Conservation (phyloP, 2,113 vertebrate species). For the Suncus etruscus region DNA sequence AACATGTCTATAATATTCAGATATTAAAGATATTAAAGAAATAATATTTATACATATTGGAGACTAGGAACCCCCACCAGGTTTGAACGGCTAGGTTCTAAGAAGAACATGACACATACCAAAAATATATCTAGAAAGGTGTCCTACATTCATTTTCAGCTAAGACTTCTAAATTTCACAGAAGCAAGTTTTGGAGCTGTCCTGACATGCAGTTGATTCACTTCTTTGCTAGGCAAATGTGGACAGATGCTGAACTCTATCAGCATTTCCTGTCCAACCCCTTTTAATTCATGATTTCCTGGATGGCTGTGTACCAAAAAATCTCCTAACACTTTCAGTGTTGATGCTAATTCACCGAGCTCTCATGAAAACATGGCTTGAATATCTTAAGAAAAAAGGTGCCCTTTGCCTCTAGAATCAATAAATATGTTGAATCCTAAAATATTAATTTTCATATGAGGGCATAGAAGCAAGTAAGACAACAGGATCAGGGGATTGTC, state of each 20-base stretch:
- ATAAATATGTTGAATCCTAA: neutral
- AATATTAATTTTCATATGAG: neutral
- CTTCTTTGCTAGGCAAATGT: neutral
- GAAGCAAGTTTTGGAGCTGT: neutral
- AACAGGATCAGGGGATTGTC: neutral
- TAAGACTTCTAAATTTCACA: conserved; percentile 59
- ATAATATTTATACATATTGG: neutral
- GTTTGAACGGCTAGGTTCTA: neutral
- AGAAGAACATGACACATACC: neutral
- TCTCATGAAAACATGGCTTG: neutral
- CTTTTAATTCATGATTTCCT: conserved; percentile 49
- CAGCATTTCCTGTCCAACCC: neutral
- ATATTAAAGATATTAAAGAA: conserved; percentile 32
- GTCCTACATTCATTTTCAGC: conserved; percentile 34
- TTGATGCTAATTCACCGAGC: neutral
- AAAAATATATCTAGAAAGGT: conserved; percentile 50
- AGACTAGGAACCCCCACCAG: neutral
- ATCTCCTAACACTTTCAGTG: neutral
- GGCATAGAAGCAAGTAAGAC: neutral
- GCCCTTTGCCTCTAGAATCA: conserved; percentile 26
- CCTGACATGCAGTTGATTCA: conserved; percentile 28
- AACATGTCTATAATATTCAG: neutral
- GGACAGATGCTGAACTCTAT: neutral
- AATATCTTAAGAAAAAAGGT: conserved; percentile 29
- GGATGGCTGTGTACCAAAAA: neutral